Base-by-base conservation (phyloP, 2,888 invertebrate species). In the Melolontha melolontha region DNA sequence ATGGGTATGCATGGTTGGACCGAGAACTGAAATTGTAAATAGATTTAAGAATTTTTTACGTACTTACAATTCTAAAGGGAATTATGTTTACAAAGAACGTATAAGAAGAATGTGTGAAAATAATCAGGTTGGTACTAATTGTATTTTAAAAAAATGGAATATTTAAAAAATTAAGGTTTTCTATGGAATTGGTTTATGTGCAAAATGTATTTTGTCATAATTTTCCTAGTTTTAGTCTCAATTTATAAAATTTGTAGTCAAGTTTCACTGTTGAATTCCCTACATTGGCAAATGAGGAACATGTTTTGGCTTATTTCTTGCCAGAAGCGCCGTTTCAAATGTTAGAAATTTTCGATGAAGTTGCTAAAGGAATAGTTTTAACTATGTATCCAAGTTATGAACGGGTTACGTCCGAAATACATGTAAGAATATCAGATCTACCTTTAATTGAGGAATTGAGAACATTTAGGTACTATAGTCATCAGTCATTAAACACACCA, bases 321-420 rank as follows among this genome's bases (percentile, higher is more conserved):
- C 98, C 98, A 0, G 98, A 99, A 83, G 98, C 98, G 0, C 99
- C 99, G 0, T 90, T 92, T 73, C 97, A 98, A 85, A 96, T 98
- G 93, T 84, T 98, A n/a, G 92, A 93, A 80, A 96, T 97, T 72
- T 96, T 98, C 81, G 96, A 98, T 82, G 92, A 95, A 84, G 96
- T 96, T 0, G 94, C 95, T n/a, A 95, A 94, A 80, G 92, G 93
- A 62, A 91, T 98, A 72, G 98, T 98, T 0, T 84, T 98, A 14
- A 92, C 92, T 68, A 94, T 97, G 84, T 99, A 95, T 79, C 98
- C 99, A 0, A 95, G 96, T 77, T 99, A 99, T 80, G 95, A 95
- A 75, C 88, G 97, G 69, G 98, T 99, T 2, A 93, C 96, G 0
- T 90, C 90, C 51, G 96, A 97, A 82, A 96, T 99, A 77, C 95